Evolutionary conservation across 2,797 vertebrate genomes (phyloP).

Genomic region (Acropternis orthonyx): DNA sequence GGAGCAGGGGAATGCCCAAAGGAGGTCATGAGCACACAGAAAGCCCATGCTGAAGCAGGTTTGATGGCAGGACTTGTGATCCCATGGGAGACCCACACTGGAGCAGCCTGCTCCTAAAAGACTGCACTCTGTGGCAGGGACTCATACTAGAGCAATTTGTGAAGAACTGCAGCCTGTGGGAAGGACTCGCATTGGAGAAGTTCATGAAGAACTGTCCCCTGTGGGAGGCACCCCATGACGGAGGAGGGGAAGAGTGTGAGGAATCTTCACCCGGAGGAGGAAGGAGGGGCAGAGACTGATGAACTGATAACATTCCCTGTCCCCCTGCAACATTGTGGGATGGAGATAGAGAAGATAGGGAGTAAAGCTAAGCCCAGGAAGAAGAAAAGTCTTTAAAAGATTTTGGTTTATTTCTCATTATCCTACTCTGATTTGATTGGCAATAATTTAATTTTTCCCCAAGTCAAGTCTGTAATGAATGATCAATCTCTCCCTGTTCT

Average conservation of each 20-base stretch:
- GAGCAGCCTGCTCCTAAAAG: neutral
- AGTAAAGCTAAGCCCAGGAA: neutral
- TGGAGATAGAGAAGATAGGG: neutral
- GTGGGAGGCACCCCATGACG: neutral
- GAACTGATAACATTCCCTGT: neutral
- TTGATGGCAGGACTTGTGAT: neutral
- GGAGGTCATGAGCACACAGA: neutral
- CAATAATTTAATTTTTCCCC: neutral
- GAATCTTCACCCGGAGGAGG: neutral
- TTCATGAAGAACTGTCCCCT: neutral
- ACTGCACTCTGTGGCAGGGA: too few relatives aligned
- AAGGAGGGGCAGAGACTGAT: neutral
- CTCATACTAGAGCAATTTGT: neutral
- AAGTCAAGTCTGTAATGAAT: neutral
- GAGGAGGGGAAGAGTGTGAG: neutral
- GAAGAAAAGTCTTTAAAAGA: neutral
- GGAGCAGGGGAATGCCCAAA: neutral
- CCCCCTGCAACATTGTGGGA: neutral
- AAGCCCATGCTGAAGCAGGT: neutral
- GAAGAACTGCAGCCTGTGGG: neutral
- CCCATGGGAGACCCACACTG: neutral
- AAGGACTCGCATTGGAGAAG: neutral
- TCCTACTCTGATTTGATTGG: neutral
- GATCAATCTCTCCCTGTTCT: neutral
- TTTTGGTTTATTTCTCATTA: neutral